These are phyloP conservation scores for Danaus chrysippus DNA, from an alignment of 2,888 invertebrate species.

Conservation along the genomic window DNA sequence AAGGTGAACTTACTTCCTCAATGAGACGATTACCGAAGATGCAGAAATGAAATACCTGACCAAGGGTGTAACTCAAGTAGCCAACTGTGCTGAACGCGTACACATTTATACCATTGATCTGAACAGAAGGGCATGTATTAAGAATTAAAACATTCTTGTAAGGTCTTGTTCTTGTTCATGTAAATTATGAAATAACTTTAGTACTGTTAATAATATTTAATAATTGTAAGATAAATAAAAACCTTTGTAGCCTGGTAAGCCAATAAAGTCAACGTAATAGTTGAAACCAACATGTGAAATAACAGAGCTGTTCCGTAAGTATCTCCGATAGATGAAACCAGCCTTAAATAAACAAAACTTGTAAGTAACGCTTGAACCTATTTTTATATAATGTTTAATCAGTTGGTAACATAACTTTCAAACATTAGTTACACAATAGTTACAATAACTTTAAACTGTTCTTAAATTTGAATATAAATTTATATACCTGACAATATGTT, in stretches of 20 bases:
- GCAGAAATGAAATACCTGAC: conserved; percentile 92
- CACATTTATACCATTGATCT: conserved; percentile 86
- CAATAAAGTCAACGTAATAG: conserved; percentile 88
- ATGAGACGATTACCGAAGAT: conserved; percentile 92
- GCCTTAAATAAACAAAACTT: conserved; percentile 63
- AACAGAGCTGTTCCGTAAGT: conserved; percentile 90
- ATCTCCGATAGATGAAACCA: conserved; percentile 89
- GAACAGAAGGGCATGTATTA: conserved; percentile 6
- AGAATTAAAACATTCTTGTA: neutral
- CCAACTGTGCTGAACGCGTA: conserved; percentile 89
- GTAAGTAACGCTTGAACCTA: no score
- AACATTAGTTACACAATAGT: no score
- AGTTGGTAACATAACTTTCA: no score
- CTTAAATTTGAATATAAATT: neutral
- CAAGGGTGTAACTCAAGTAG: conserved; percentile 88
- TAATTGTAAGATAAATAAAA: conserved; percentile 6
- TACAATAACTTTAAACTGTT: no score
- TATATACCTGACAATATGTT: conserved; percentile 89
- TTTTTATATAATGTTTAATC: no score
- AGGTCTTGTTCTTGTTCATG: neutral
- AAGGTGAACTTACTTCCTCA: conserved; percentile 83
- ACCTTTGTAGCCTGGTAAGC: conserved; percentile 94
- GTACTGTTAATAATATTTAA: neutral
- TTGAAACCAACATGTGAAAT: conserved; percentile 91
- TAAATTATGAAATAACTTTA: no score